phyloP scores from a whole-genome alignment of 1,140 invertebrate species.

The Gyrodactylus salaris region DNA sequence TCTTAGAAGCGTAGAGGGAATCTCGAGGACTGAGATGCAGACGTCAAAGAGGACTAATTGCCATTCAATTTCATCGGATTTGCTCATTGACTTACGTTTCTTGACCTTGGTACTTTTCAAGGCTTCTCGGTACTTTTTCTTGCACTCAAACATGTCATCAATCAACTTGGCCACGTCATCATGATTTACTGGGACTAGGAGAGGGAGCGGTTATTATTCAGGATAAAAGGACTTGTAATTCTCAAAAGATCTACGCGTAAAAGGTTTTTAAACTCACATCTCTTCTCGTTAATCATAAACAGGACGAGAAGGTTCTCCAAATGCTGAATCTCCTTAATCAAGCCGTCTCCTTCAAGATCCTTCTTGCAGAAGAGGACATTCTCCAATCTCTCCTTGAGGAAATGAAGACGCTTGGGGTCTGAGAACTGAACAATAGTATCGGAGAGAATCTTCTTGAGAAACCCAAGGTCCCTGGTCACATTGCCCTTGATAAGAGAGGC shows the following conservation, averaged over 20 bases:
- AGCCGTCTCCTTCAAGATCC: not conserved
- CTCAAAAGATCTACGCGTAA: too few relatives aligned
- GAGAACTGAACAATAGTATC: not conserved
- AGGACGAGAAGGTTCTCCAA: not conserved
- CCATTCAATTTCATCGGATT: not conserved
- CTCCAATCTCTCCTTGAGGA: not conserved
- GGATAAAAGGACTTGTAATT: not conserved
- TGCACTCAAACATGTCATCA: not conserved
- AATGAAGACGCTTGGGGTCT: not conserved
- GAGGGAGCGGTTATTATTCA: too few relatives aligned
- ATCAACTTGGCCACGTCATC: not conserved
- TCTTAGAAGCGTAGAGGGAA: not conserved
- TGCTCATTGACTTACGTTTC: not conserved
- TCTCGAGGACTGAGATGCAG: not conserved
- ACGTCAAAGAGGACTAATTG: not conserved
- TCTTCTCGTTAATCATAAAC: not conserved
- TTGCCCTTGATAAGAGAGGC: not conserved
- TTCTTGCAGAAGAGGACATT: not conserved
- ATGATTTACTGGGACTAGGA: not conserved
- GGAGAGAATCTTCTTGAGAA: not conserved
- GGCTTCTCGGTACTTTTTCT: not conserved
- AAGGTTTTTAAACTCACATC: not conserved
- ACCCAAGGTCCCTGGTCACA: not conserved
- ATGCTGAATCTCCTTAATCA: not conserved
- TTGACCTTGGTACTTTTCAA: not conserved